Evolutionary conservation across 2,888 invertebrate genomes (phyloP).

Genomic region (Drosophila helvetica): DNA sequence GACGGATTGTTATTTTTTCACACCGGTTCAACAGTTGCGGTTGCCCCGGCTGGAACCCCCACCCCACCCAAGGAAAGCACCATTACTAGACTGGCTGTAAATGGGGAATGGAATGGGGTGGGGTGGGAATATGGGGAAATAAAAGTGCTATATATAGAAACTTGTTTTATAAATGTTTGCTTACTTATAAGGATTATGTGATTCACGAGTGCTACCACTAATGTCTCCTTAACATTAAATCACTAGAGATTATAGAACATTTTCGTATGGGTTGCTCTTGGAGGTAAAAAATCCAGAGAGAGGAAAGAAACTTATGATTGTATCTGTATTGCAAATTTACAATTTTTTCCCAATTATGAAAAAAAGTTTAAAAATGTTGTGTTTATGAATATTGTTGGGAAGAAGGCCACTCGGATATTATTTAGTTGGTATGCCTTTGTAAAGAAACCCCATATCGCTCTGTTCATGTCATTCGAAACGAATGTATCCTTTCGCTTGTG

Average conservation of each 20-base stretch:
- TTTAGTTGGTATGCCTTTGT: too few species aligned
- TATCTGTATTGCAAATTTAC: too few species aligned
- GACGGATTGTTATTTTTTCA: constrained; percentile 30
- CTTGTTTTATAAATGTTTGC: neutral
- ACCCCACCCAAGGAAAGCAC: neutral
- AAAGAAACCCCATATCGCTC: too few species aligned
- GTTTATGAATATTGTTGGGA: too few species aligned
- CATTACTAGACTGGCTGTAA: constrained; percentile 1
- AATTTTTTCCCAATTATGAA: too few species aligned
- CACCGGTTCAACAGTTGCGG: constrained; percentile 32
- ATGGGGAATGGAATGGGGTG: neutral
- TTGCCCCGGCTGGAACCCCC: neutral
- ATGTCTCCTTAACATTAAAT: neutral
- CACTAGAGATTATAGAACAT: constrained; percentile 17
- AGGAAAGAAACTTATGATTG: too few species aligned
- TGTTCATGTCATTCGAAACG: too few species aligned
- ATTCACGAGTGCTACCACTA: constrained; percentile 14
- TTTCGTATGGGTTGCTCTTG: neutral
- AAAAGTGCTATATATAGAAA: constrained; percentile 15
- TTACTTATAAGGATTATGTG: neutral
- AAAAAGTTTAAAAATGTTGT: too few species aligned
- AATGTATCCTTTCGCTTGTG: too few species aligned
- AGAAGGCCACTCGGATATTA: too few species aligned
- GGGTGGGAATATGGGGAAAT: constrained; percentile 14
- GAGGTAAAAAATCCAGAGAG: too few species aligned